Base-by-base conservation (phyloP, 2,888 invertebrate species). In the Lacanobia oleracea region DNA sequence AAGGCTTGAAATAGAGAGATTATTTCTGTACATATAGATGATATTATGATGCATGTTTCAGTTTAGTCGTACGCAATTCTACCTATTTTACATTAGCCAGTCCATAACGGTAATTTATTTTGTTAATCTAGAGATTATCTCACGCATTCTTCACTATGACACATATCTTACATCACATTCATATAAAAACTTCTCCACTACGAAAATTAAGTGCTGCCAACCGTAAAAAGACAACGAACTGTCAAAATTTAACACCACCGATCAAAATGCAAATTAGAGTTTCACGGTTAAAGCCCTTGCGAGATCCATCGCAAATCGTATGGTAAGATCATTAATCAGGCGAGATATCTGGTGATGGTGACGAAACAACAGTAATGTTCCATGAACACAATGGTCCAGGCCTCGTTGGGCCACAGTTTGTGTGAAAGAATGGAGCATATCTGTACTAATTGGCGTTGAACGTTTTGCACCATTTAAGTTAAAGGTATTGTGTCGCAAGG, bases 271-370 rank as follows among this genome's bases (percentile, higher is more conserved):
- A 67, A 79, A 76, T 78, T 60, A 67, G 27, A 53, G 69, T 86
- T 87, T 74, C 86, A 88, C 76, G 71, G 71, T 60, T 63, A 40
- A 40, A 77, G 77, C 87, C 88, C 88, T 91, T 89, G 89, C 88
- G 86, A 86, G 92, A 79, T 71, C 77, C 76, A 79, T 79, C 79
- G 51, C 79, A 92, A 94, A 94, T 94, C 93, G 92, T 91, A 93
- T 93, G 93, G 92, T 93, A 92, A 94, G 93, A 94, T 94, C 93
- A 94, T 95, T 93, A 94, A 94, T 94, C 93, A 93, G 89, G 89
- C 90, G 91, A 89, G 91, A 90, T 93, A 93, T 92, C 81, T 74
- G 65, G 57, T 14, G 81, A 53, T 79, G 70, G 37, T 79, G 70
- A 37, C 87, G 93, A 87, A 93, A 92, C 86, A 75, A 23, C 81